Evolutionary conservation across 2,797 vertebrate species (phyloP).

Genomic region (Dromococcyx pavoninus): DNA sequence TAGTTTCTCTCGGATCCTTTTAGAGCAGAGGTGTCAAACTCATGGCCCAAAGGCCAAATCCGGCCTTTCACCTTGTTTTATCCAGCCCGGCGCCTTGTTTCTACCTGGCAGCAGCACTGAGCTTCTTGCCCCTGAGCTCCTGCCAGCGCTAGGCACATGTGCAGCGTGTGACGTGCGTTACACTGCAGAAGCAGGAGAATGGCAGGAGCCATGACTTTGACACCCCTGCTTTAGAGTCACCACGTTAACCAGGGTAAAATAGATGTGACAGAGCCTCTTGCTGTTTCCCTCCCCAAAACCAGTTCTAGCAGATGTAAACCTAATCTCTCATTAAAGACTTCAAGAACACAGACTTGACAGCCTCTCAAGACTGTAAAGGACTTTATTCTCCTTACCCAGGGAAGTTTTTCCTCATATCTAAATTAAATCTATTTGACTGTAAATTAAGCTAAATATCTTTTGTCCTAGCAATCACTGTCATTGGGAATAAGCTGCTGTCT

Average conservation of each 20-base stretch:
- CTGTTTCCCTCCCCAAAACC: neutral
- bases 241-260: neutral
- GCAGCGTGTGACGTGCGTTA: too few species aligned
- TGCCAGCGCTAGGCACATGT: too few species aligned
- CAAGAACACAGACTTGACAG: neutral
- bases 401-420: neutral
- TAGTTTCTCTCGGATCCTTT: neutral
- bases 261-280: neutral
- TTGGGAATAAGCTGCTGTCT: neutral
- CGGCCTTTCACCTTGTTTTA: too few species aligned
- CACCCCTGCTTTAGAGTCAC: too few species aligned
- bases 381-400: neutral
- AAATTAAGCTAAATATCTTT: neutral
- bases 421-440: neutral
- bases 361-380: neutral
- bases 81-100: too few species aligned
- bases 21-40: too few species aligned
- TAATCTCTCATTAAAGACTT: neutral
- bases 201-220: too few species aligned
- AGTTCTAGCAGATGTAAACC: neutral
- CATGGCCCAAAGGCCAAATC: too few species aligned
- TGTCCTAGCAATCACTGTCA: neutral
- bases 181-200: too few species aligned
- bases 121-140: too few species aligned
- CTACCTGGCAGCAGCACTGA: too few species aligned